Conservation (phyloP, 2,113 vertebrate genomes). For the Leptobrachium ailaonicum region DNA sequence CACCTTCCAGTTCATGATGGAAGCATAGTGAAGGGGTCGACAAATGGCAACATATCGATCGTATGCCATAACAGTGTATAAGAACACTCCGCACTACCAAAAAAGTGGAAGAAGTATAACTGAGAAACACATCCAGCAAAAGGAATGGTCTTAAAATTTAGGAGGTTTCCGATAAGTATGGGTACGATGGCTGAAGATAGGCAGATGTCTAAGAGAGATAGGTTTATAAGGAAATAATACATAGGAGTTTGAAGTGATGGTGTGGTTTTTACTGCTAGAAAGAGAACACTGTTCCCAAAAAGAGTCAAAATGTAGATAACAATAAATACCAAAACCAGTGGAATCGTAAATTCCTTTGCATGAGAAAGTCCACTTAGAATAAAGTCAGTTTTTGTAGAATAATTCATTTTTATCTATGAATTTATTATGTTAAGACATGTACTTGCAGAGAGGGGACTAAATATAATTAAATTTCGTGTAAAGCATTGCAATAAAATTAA, state of each 20-base stretch:
- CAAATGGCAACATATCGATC: slow-evolving; percentile 51
- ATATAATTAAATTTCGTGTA: too few relatives aligned
- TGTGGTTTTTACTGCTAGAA: slow-evolving; percentile 49
- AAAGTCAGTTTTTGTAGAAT: slow-evolving; percentile 20
- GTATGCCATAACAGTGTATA: slow-evolving; percentile 50
- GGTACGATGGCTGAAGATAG: slow-evolving; percentile 56
- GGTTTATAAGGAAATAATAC: slow-evolving; percentile 60
- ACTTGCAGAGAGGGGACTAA: too few relatives aligned
- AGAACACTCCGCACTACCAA: slow-evolving; percentile 47
- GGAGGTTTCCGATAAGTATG: slow-evolving; percentile 6
- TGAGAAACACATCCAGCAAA: slow-evolving; percentile 40
- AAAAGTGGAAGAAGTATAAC: slow-evolving; percentile 49
- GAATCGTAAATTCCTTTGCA: slow-evolving; percentile 2
- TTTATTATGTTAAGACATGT: too few relatives aligned
- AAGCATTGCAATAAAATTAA: too few relatives aligned
- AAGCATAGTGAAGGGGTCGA: slow-evolving; percentile 37
- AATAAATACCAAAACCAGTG: slow-evolving; percentile 56
- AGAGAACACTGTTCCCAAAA: slow-evolving; percentile 57
- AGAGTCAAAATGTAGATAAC: slow-evolving; percentile 59
- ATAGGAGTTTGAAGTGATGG: slow-evolving; percentile 56
- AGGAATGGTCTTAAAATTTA: slow-evolving; percentile 24
- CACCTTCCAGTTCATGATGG: slow-evolving; percentile 16
- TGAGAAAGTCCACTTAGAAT: slow-evolving; percentile 36
- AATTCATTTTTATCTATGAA: neutral
- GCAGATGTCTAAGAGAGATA: slow-evolving; percentile 61